Percentiles rank a stretch among this genome's conserved stretches.
These are phyloP conservation scores for Trematomus loennbergii DNA, from an alignment of 2,113 vertebrate genomes.

Conservation along the genomic window DNA sequence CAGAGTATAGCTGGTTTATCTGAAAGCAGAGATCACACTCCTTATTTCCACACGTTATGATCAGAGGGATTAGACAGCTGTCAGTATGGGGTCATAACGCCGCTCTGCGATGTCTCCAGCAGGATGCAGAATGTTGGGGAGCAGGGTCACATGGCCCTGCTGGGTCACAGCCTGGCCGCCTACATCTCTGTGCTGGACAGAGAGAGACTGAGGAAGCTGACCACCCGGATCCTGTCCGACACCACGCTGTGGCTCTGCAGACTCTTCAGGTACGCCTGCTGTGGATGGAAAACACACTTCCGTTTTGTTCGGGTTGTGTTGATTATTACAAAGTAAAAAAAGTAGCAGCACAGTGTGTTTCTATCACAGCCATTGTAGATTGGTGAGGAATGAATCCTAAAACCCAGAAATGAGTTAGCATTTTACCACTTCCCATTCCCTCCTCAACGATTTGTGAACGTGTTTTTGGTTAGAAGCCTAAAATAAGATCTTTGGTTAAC, in stretches of 20 bases:
- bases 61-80: not conserved
- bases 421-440: too few relatives aligned
- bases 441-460: too few relatives aligned
- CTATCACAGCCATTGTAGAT: not conserved
- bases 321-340: too few relatives aligned
- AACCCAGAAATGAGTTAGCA: too few relatives aligned
- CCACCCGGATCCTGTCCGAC: slow-evolving; percentile 94
- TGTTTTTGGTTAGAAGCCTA: too few relatives aligned
- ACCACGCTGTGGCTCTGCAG: slow-evolving; percentile 97
- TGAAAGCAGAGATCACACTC: too few relatives aligned
- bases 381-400: too few relatives aligned
- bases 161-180: slow-evolving; percentile 96
- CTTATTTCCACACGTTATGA: not conserved
- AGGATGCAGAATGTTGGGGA: slow-evolving; percentile 93
- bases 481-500: too few relatives aligned
- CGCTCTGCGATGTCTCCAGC: slow-evolving; percentile 52
- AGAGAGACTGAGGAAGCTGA: slow-evolving; percentile 92
- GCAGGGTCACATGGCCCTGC: slow-evolving; percentile 94
- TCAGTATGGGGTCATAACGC: not conserved
- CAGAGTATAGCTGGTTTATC: too few relatives aligned
- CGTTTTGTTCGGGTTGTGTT: too few relatives aligned
- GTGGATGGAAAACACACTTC: too few relatives aligned
- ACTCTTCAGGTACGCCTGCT: slow-evolving; percentile 90
- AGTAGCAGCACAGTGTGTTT: too few relatives aligned
- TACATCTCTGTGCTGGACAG: slow-evolving; percentile 94